Evolutionary conservation across 2,113 vertebrate species (phyloP), one percentile per base, ranked within the genome.

Genomic region (Petrocephalus zakoni): DNA sequence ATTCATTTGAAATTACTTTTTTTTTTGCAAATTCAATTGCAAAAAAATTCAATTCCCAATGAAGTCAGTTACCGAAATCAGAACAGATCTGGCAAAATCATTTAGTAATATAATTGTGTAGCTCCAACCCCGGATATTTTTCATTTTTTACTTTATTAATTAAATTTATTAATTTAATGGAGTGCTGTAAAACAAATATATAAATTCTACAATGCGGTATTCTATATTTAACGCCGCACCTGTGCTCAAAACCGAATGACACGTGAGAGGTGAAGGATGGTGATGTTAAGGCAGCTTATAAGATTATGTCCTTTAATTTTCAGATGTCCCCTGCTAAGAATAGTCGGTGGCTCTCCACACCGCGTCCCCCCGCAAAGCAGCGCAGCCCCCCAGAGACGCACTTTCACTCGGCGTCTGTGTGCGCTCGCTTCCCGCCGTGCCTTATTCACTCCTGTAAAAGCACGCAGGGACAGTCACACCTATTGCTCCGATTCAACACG

Each of bases 281-380:
- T 53, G 42, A 56, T 46, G 51, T 56, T 83, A n/a, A 88, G n/a
- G 89, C 87, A 91, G 90, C 91, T 92, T 87, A 89, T 83, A 89
- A 91, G 87, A 93, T 94, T 93, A 92, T 91, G 89, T 95, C 93
- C 93, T 95, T 95, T 96, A 93, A 95, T 95, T 95, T 94, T 88
- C 91, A 94, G 94, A 94, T 93, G 94, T 94, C 93, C 95, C 93
- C 90, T 92, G 91, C 94, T 94, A 94, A 94, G 92, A 95, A 94
- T 95, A 95, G 95, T 92, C 89, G 82, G 87, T 90, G 85, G 75
- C 88, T 87, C 42, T 90, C 84, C 68, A 51, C 86, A 47, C 82
- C 81, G 84, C 81, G 51, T 56, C 75, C 83, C 64, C 83, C 88
- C 42, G 37, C 89, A 56, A 87, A 88, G 55, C 88, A 87, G 85